Evolutionary conservation across 2,888 invertebrate genomes (phyloP).

Genomic region (Formica aserva): DNA sequence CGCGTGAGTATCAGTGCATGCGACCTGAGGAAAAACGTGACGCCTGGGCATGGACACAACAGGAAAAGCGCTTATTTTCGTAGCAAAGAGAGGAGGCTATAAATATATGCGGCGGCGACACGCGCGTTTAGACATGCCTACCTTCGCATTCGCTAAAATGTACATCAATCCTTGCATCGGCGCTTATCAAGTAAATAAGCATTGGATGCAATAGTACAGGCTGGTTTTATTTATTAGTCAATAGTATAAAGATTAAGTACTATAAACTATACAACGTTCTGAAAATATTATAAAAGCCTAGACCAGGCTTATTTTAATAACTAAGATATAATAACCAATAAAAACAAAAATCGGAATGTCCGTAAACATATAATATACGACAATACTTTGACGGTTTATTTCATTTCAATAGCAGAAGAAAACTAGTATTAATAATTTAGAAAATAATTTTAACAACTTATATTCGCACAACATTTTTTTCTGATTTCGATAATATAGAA

Average conservation of each 20-base stretch:
- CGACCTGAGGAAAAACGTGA: constrained; percentile 40
- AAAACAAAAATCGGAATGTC: background rate
- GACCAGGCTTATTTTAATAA: background rate
- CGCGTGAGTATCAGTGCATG: constrained; percentile 11
- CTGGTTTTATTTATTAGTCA: background rate
- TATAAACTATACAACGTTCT: background rate
- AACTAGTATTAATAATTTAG: background rate
- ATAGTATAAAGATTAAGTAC: background rate
- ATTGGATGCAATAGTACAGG: background rate
- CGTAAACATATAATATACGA: background rate
- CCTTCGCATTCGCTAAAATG: constrained; percentile 13
- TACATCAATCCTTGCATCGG: background rate
- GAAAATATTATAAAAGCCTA: background rate
- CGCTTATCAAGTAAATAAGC: background rate
- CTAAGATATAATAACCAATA: background rate
- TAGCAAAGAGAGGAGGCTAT: constrained; percentile 43
- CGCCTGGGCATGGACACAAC: constrained; percentile 36
- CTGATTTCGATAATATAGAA: background rate
- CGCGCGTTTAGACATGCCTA: background rate
- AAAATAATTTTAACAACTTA: background rate
- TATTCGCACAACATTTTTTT: background rate
- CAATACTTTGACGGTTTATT: background rate
- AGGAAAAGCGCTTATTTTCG: constrained; percentile 53
- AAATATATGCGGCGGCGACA: constrained; percentile 13
- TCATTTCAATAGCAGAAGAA: background rate